Conservation (phyloP, 2,888 invertebrate species). For the Bembecia ichneumoniformis region DNA sequence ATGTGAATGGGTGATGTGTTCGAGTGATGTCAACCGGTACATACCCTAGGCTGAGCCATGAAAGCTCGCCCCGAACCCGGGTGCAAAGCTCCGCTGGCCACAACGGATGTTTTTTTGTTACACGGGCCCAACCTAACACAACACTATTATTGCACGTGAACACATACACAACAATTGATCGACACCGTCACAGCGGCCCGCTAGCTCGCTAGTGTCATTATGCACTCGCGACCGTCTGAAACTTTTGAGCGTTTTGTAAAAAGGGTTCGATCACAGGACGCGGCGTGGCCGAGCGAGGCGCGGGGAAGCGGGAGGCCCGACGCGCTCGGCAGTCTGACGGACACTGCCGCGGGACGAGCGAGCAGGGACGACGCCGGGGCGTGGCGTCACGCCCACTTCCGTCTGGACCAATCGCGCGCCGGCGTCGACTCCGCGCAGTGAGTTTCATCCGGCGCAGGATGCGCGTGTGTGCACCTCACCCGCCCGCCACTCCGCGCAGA, state of each 20-base stretch:
- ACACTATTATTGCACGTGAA: constrained; percentile 62
- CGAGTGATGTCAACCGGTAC: constrained; percentile 39
- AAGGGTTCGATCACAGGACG: constrained; percentile 46
- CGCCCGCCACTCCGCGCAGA: constrained; percentile 38
- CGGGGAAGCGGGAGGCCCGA: constrained; percentile 72
- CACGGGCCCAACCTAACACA: constrained; percentile 66
- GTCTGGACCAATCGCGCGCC: constrained; percentile 49
- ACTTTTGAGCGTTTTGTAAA: constrained; percentile 11
- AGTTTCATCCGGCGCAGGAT: constrained; percentile 21
- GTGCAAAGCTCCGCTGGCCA: constrained; percentile 72
- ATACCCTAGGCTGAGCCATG: constrained; percentile 93
- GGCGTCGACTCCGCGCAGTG: constrained; percentile 23
- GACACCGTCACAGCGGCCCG: constrained; percentile 71
- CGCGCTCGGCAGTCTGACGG: constrained; percentile 71
- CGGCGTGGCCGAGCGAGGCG: constrained; percentile 69
- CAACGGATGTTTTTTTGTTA: constrained; percentile 62
- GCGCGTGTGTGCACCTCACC: constrained; percentile 13
- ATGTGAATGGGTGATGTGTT: constrained; percentile 12
- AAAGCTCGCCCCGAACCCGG: constrained; percentile 81
- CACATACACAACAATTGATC: constrained; percentile 57
- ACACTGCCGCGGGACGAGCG: constrained; percentile 59
- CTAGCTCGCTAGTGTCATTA: constrained; percentile 72
- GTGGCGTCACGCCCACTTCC: constrained; percentile 27
- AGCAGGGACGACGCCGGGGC: constrained; percentile 34
- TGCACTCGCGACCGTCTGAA: constrained; percentile 63